These are phyloP conservation scores for Oceanites oceanicus DNA, from an alignment of 2,113 vertebrate species.

Conservation along the genomic window DNA sequence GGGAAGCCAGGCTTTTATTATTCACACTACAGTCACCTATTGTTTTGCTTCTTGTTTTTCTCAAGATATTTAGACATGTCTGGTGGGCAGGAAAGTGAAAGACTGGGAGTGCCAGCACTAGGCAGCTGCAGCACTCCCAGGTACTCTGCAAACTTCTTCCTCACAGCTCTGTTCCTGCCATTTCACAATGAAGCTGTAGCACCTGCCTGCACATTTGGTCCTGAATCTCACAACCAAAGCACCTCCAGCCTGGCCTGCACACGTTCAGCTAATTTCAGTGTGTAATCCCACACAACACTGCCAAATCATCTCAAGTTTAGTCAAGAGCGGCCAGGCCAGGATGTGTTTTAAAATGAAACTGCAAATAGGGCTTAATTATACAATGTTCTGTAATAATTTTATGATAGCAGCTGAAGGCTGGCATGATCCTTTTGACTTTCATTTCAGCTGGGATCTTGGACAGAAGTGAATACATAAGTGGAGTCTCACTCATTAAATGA, in stretches of 20 bases:
- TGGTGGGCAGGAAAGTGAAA: conserved; percentile 64
- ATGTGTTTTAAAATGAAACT: conserved; percentile 17
- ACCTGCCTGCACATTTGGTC: neutral
- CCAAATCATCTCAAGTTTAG: neutral
- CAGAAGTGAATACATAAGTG: neutral
- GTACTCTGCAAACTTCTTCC: conserved; percentile 13
- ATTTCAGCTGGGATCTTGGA: conserved; percentile 15
- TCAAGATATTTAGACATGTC: conserved; percentile 68
- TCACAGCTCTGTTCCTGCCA: neutral
- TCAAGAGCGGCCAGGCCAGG: neutral
- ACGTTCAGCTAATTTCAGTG: neutral
- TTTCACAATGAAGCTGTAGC: neutral
- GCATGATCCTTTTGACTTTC: neutral
- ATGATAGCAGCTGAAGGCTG: neutral
- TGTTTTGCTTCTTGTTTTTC: conserved; percentile 76
- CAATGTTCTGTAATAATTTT: neutral
- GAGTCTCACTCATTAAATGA: neutral
- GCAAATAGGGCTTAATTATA: neutral
- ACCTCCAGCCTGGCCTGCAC: neutral
- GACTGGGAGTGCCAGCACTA: conserved; percentile 32
- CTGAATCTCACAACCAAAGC: neutral
- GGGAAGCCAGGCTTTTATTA: conserved; percentile 62
- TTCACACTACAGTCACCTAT: conserved; percentile 69
- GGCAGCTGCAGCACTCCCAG: neutral
- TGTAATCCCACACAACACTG: neutral